Evolutionary conservation across 2,113 vertebrate genomes (phyloP).

Genomic region (Syngnathus scovelli): DNA sequence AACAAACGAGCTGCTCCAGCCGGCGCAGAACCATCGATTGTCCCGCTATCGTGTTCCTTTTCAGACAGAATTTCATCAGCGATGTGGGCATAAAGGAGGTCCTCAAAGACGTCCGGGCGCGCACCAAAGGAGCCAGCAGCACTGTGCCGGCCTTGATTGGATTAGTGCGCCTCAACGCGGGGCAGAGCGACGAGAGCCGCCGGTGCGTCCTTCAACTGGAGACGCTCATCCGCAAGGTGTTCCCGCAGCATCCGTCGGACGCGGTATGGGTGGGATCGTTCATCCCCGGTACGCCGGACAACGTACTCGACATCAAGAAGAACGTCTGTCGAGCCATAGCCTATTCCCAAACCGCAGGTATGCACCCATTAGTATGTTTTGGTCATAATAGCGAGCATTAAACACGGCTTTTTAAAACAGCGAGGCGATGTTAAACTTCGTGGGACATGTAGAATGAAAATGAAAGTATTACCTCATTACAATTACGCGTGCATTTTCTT

Average conservation of each 20-base stretch:
- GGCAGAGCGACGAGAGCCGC: constrained; percentile 34
- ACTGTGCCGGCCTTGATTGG: constrained; percentile 64
- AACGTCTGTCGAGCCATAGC: constrained; percentile 58
- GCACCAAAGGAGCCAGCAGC: constrained; percentile 42
- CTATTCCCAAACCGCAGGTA: constrained; percentile 62
- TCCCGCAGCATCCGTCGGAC: constrained; percentile 56
- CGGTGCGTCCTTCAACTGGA: constrained; percentile 54
- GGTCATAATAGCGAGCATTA: neutral
- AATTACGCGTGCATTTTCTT: neutral
- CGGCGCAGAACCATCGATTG: constrained; percentile 56
- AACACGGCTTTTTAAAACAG: neutral
- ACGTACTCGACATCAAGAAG: constrained; percentile 57
- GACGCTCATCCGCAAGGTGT: constrained; percentile 59
- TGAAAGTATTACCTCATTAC: neutral
- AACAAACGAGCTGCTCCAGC: constrained; percentile 23
- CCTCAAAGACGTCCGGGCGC: constrained; percentile 65
- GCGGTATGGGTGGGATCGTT: constrained; percentile 65
- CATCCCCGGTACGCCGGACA: constrained; percentile 46
- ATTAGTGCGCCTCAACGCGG: constrained; percentile 49
- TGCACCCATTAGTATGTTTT: neutral
- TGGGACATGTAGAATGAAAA: neutral
- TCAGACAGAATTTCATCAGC: constrained; percentile 61
- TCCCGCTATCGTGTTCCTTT: constrained; percentile 65
- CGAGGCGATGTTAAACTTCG: neutral
- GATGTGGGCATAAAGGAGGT: constrained; percentile 56